Evolutionary conservation across 2,113 vertebrate genomes (phyloP).

Genomic region (Ardeotis arabs): DNA sequence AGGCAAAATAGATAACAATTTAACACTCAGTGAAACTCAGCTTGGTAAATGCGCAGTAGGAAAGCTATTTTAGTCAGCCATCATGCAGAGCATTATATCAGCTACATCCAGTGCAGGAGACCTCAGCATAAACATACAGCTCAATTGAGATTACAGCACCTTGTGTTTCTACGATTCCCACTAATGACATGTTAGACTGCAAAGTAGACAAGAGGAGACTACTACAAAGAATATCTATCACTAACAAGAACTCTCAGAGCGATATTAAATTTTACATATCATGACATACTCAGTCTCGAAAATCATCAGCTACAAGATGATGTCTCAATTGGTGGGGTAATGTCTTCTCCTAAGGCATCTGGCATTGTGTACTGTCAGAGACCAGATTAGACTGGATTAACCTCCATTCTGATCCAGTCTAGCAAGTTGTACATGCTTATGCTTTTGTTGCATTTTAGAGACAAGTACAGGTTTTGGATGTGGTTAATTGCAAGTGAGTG

Average conservation of each 20-base stretch:
- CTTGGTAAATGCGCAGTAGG: background rate
- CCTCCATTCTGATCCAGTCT: background rate
- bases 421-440: background rate
- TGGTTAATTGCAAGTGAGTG: background rate
- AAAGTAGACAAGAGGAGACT: background rate
- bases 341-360: background rate
- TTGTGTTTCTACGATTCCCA: background rate
- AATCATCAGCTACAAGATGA: background rate
- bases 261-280: background rate
- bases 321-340: background rate
- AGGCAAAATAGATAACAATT: background rate
- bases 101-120: background rate
- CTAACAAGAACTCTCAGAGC: background rate
- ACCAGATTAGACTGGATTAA: background rate
- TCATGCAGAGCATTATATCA: background rate
- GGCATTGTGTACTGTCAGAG: background rate
- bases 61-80: background rate
- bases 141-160: background rate
- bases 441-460: background rate
- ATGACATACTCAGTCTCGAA: background rate
- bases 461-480: background rate
- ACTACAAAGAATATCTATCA: background rate
- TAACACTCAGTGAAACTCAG: background rate
- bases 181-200: background rate
- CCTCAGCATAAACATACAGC: background rate